These are phyloP conservation scores for Siphamia tubifer DNA, from an alignment of 2,113 vertebrate species.

Conservation along the genomic window DNA sequence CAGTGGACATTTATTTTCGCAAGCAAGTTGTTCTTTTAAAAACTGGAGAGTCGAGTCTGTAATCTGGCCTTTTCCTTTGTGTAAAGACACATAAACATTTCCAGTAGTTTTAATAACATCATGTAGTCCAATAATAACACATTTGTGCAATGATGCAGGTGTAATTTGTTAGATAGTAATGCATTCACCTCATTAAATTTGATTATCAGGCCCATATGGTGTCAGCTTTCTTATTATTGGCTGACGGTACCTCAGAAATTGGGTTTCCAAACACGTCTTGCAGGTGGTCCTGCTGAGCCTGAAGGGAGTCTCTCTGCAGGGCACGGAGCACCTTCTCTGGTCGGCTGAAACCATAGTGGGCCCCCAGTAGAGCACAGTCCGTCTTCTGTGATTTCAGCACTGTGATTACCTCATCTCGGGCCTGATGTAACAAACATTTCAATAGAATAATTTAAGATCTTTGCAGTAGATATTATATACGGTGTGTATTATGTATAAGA, in stretches of 20 bases:
- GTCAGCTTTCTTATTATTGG: constrained; percentile 19
- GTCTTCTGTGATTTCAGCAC: constrained; percentile 89
- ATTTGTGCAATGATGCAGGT: constrained; percentile 37
- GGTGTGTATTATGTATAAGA: no score
- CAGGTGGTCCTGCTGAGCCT: constrained; percentile 79
- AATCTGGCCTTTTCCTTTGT: not conserved
- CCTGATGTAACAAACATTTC: constrained; percentile 70
- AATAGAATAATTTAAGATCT: not conserved
- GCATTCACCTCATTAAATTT: constrained; percentile 59
- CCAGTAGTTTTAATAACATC: not conserved
- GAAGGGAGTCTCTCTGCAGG: constrained; percentile 86
- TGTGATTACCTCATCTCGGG: constrained; percentile 89
- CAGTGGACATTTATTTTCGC: not conserved
- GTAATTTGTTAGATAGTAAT: constrained; percentile 52
- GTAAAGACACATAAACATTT: constrained; percentile 1
- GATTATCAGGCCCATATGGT: constrained; percentile 48
- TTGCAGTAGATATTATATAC: not conserved
- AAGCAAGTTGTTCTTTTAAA: no score
- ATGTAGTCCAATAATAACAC: constrained; percentile 31
- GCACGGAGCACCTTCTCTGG: constrained; percentile 84
- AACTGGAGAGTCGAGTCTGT: no score
- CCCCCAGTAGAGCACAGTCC: constrained; percentile 84
- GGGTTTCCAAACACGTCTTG: constrained; percentile 86
- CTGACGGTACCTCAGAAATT: constrained; percentile 83
- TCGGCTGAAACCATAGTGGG: constrained; percentile 86